phyloP scores from a whole-genome alignment of 2,797 vertebrate genomes.

The Pygocentrus nattereri region DNA sequence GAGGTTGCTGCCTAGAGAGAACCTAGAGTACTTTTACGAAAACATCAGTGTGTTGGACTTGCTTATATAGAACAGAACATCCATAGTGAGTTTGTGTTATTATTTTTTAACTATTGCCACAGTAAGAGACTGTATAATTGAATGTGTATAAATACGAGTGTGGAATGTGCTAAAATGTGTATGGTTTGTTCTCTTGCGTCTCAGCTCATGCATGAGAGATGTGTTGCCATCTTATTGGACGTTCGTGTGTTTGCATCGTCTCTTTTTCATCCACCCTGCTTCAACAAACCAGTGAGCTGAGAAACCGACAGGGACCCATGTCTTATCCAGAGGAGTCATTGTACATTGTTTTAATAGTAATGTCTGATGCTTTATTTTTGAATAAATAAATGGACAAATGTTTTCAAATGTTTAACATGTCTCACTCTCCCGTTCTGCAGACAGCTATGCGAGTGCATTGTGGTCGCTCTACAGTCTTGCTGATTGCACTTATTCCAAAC shows the following conservation, averaged over 20 bases:
- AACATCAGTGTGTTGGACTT: background rate
- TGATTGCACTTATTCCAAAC: background rate
- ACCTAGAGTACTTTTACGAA: background rate
- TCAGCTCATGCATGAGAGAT: too few species aligned
- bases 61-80: background rate
- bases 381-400: slow-evolving; percentile 22
- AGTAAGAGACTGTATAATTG: background rate
- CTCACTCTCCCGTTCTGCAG: background rate
- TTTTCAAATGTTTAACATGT: background rate
- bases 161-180: background rate
- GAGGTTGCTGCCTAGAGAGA: slow-evolving; percentile 35
- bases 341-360: slow-evolving; percentile 12
- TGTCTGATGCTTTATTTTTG: background rate
- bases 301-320: background rate
- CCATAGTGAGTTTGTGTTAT: background rate
- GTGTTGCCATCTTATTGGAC: background rate
- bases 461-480: background rate
- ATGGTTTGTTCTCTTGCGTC: background rate
- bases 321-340: slow-evolving; percentile 17
- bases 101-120: background rate
- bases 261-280: background rate
- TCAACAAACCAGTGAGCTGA: background rate
- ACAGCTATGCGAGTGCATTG: too few species aligned
- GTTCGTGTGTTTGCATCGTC: background rate
- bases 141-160: background rate